Evolutionary conservation across 2,113 vertebrate genomes (phyloP), one percentile per base, ranked within the genome.

Genomic region (Lepus europaeus): DNA sequence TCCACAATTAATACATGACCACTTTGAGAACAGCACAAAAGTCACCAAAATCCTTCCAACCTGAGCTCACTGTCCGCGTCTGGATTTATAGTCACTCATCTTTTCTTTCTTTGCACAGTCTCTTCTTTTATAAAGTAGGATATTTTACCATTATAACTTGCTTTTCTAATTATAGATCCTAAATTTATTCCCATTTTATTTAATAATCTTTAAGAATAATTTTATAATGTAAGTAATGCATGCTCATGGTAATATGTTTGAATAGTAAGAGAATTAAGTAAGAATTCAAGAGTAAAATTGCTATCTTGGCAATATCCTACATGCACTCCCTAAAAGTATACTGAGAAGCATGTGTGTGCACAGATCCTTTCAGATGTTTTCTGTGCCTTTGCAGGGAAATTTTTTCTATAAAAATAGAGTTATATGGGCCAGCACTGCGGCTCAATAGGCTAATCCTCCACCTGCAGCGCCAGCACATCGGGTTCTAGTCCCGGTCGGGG

Each of bases 71-170:
- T 80, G 27, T 53, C 49, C 61, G 91, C 9, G 68, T 33, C 72
- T 80, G 59, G 81, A 11, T 72, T 8, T 36, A 39, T 51, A 93
- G 36, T 23, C 11, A 82, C 7, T 13, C 81, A 45, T 64, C 19
- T 77, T 90, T 72, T 59, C 56, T 68, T 72, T 87, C 25, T 83
- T 93, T 51, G 20, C 76, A 39, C 29, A 72, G 13, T 77, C 63
- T 80, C 79, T 68, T 70, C 53, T 90, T 87, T 94, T 56, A 66
- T 81, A 81, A 89, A 93, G 25, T 9, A 23, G 20, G 29, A 83
- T 88, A 63, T 92, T 90, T 92, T 86, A 69, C n/a, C 84, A 89
- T 61, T 72, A 92, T 79, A 69, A 69, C 25, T 61, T 79, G 45
- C 16, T 33, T 88, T 89, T 63, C 49, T 20, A 69, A 25, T 84